These are phyloP conservation scores for Mesembrinibis cayennensis DNA, from an alignment of 2,113 vertebrate species.

Conservation along the genomic window DNA sequence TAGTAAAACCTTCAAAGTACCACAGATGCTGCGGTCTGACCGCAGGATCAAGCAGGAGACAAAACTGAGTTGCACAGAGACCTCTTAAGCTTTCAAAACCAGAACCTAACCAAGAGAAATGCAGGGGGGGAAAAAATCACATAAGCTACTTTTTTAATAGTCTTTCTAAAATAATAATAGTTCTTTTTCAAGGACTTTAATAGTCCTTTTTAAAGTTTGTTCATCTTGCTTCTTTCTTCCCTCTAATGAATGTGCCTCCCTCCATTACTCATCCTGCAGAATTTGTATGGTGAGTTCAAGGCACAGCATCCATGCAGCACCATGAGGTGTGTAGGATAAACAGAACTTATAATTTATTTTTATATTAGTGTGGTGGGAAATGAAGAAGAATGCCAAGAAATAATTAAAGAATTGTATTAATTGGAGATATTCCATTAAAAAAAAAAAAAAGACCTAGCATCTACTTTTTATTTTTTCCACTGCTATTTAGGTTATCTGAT, in stretches of 20 bases:
- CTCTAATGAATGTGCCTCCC: background rate
- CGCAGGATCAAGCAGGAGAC: background rate
- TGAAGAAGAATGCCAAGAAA: background rate
- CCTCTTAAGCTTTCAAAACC: background rate
- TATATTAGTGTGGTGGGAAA: background rate
- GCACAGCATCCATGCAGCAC: background rate
- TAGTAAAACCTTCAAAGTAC: background rate
- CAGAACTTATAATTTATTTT: background rate
- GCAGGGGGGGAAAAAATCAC: accelerated
- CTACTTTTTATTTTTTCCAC: background rate
- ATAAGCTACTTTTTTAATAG: background rate
- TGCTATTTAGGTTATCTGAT: background rate
- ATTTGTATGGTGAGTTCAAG: background rate
- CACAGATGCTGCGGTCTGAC: accelerated
- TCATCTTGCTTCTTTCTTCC: background rate
- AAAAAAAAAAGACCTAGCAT: background rate
- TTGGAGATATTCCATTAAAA: background rate
- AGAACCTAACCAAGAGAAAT: background rate
- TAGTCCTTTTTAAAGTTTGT: background rate
- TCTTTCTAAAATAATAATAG: background rate
- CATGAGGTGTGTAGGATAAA: background rate
- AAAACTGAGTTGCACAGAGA: background rate
- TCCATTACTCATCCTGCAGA: background rate
- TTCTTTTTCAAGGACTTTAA: background rate
- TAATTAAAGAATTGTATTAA: background rate